Evolutionary conservation across 2,888 invertebrate genomes (phyloP), one percentile per base, ranked within the genome.

Genomic region (Acanthococcus lagerstroemiae): DNA sequence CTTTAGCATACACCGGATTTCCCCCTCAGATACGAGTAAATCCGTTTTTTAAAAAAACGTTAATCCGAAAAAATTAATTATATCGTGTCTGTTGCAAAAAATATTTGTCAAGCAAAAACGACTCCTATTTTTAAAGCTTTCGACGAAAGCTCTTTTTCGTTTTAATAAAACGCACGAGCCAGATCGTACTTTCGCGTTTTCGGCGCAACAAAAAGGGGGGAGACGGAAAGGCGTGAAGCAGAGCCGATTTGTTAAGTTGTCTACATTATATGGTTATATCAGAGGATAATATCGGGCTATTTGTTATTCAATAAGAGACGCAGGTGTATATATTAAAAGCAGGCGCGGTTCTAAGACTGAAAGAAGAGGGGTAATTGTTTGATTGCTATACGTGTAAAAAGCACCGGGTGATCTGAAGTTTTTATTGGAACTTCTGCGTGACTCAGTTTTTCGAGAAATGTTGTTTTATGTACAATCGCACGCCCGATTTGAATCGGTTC

Each of bases 191-290:
- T 52, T 22, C 52, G 15, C 22, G 24, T 52, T 52, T 52, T 22
- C 21, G 22, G 24, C 21, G 12, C 21, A 22, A 21, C 21, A 19
- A 52, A 52, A 52, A 25, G 26, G 22, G 9, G 55, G 55, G 46
- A 45, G 25, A 24, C 19, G 30, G 24, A 15, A 30, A 21, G 19
- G 60, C 24, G 58, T 24, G 24, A 21, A 19, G 44, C 37, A 52
- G 25, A 61, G 61, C 61, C 61, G 61, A 61, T 61, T 61, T 48
- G 61, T 61, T 61, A 61, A 61, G 61, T 61, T 61, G 61, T 61
- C 61, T 61, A 61, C 61, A 61, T 61, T 61, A 61, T 61, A 61
- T 61, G 61, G 61, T 61, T 61, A 61, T 61, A 61, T 61, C 61
- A 61, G 61, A 61, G 61, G 61, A 61, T 61, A 61, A 61, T 61